Evolutionary conservation across 2,113 vertebrate genomes (phyloP), one percentile per base, ranked within the genome.

Genomic region (Sylvia atricapilla): DNA sequence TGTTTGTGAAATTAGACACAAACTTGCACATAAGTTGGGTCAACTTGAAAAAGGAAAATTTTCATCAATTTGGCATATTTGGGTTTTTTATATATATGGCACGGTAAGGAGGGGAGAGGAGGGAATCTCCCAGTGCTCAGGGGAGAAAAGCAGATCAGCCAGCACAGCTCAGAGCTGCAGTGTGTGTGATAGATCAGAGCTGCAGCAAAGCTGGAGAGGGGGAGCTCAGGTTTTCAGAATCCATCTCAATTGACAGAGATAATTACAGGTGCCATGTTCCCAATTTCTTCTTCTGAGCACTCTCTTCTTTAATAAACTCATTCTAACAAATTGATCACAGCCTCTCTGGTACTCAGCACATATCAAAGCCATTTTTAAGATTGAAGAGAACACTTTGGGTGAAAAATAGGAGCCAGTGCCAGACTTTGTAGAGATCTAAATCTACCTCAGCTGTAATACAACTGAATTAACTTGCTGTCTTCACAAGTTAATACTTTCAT

Each of bases 261-360:
- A 92, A 92, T 92, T 90, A 74, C 72, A 92, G 91, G 76, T 92
- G 69, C 83, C 76, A 89, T 73, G 89, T 94, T 94, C 80, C 72
- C 73, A 84, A 89, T 94, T 93, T 89, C 84, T 96, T 91, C 91
- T 92, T 86, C 75, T 8, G 46, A 83, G 91, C 87, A 68, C 85
- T 94, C 73, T 87, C 66, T 63, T 77, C 83, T 89, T 92, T 95
- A 94, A 94, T 94, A 91, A 96, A 95, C 60, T 87, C 68, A 59
- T 95, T 87, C 76, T 94, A 89, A 87, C 80, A 92, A 94, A 94
- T 84, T 94, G 89, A 94, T 92, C 91, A 75, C 66, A 95, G 80
- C 64, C 84, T 82, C 89, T 89, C 52, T 0, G 11, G 75, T 70
- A 35, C 72, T 88, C 59, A 81, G 90, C 79, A 88, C 68, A 60